These are phyloP conservation scores for Morus bassanus DNA, from an alignment of 2,797 vertebrate species.

Conservation along the genomic window DNA sequence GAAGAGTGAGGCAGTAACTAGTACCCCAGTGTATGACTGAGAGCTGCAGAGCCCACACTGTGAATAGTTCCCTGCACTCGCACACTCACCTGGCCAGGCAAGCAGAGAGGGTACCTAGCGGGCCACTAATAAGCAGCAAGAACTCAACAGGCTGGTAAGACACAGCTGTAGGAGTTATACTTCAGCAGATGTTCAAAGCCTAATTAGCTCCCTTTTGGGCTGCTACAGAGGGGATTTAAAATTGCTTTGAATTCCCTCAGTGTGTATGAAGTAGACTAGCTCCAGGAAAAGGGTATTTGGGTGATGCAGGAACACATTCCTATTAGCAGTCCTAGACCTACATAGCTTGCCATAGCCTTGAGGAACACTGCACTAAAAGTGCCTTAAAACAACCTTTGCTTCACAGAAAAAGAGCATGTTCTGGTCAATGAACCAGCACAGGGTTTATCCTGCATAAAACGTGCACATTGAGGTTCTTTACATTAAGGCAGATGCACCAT, in stretches of 20 bases:
- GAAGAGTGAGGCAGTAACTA: neutral
- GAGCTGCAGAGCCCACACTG: accelerated
- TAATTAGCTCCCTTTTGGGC: neutral
- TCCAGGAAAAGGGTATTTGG: neutral
- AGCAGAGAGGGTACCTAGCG: neutral
- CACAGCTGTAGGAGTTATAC: neutral
- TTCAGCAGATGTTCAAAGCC: neutral
- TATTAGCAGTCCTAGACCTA: neutral
- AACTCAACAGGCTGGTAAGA: neutral
- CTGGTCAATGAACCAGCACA: neutral
- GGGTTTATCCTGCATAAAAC: neutral
- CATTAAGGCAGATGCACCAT: neutral
- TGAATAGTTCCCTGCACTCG: accelerated
- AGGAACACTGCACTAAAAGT: neutral
- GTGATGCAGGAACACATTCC: neutral
- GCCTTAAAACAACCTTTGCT: neutral
- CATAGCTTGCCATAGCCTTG: neutral
- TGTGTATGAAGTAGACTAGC: neutral
- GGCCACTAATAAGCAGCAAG: neutral
- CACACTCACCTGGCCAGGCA: neutral
- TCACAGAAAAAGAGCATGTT: neutral
- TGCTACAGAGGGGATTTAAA: neutral
- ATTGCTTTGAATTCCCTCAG: neutral
- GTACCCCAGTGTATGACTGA: accelerated
- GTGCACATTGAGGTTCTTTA: neutral